Evolutionary conservation across 2,113 vertebrate genomes (phyloP).

Genomic region (Okapia johnstoni): DNA sequence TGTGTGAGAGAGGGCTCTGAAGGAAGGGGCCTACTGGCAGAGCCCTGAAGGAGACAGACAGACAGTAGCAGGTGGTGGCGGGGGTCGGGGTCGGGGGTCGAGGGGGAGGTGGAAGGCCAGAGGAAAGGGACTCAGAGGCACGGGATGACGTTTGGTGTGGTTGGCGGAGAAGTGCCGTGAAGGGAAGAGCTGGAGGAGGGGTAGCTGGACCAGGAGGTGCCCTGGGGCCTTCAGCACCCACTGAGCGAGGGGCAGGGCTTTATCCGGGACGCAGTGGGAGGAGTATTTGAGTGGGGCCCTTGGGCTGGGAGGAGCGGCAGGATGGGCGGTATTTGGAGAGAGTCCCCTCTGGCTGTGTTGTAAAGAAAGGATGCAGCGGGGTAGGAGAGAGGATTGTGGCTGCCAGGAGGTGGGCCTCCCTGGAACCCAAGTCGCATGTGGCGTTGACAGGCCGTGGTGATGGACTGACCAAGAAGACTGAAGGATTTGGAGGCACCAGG

Average conservation of each 20-base stretch:
- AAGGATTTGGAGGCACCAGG: neutral
- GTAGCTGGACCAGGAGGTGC: neutral
- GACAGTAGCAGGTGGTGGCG: rapidly evolving
- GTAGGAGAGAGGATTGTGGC: neutral
- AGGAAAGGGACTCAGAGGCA: neutral
- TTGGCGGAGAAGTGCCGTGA: too few species aligned
- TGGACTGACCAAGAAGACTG: neutral
- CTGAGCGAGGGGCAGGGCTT: neutral
- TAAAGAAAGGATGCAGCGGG: neutral
- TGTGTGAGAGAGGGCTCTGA: neutral
- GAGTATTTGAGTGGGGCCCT: neutral
- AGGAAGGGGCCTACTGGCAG: neutral
- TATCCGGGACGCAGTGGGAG: neutral
- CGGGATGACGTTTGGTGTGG: too few species aligned
- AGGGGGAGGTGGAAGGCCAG: neutral
- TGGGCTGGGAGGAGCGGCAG: neutral
- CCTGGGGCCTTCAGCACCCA: rapidly evolving
- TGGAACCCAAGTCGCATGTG: rapidly evolving
- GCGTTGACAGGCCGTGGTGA: too few species aligned
- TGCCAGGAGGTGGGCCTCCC: neutral
- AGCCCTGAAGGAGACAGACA: neutral
- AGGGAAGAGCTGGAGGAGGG: neutral
- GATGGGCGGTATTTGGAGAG: rapidly evolving
- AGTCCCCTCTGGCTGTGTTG: neutral
- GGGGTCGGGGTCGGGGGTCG: neutral